Evolutionary conservation across 2,113 vertebrate genomes (phyloP).

Genomic region (Rhinoderma darwinii): DNA sequence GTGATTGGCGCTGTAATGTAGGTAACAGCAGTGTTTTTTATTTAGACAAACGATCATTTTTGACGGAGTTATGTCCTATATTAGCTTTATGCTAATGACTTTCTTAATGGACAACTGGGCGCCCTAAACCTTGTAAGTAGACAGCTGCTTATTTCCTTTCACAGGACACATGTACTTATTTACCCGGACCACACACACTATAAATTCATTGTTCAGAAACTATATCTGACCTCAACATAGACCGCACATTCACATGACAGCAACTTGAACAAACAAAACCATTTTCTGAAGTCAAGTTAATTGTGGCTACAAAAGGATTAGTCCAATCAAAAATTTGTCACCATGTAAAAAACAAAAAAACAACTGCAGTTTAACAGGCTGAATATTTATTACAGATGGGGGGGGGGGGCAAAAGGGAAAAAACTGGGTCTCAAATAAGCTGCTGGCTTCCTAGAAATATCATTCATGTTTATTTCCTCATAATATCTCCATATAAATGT

Average conservation of each 20-base stretch:
- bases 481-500: too few species aligned
- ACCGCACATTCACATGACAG: neutral
- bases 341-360: neutral
- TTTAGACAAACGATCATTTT: too few species aligned
- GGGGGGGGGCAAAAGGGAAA: neutral
- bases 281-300: neutral
- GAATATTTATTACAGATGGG: neutral
- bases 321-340: neutral
- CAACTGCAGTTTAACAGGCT: neutral
- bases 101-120: too few species aligned
- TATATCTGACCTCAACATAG: neutral
- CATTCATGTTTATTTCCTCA: too few species aligned
- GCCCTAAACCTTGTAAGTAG: neutral
- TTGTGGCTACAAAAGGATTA: neutral
- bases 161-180: conserved; percentile 30
- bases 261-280: neutral
- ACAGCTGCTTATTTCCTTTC: neutral
- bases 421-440: too few species aligned
- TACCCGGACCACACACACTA: neutral
- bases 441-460: too few species aligned
- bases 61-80: too few species aligned
- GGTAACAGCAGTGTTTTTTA: too few species aligned
- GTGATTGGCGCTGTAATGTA: too few species aligned
- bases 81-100: too few species aligned
- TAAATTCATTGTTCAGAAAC: conserved; percentile 14